Percentiles rank a stretch among this genome's conserved stretches.
Conservation (phyloP, 2,113 vertebrate genomes). For the Python bivittatus region DNA sequence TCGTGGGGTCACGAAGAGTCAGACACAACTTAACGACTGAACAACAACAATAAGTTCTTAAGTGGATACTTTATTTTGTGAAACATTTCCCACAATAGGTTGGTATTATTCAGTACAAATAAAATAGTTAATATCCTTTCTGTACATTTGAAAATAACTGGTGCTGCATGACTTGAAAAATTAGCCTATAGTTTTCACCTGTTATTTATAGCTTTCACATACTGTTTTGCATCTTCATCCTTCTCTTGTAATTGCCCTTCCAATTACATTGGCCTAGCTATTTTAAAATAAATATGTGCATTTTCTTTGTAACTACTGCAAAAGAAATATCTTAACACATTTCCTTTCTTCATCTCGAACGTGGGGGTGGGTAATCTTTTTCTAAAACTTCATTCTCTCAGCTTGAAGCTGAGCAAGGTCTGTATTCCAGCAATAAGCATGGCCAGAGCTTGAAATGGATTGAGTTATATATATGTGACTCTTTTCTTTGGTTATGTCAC, state of each 20-base stretch:
- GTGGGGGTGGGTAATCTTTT: not conserved
- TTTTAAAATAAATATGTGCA: not conserved
- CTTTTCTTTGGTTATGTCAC: not conserved
- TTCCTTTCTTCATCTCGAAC: not conserved
- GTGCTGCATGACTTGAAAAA: not conserved
- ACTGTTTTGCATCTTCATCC: not conserved
- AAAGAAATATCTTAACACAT: not conserved
- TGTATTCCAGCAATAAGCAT: not conserved
- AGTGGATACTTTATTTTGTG: not conserved
- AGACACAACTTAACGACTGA: no score
- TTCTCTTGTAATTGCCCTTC: not conserved
- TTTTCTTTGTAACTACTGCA: not conserved
- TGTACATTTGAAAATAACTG: not conserved
- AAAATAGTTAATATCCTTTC: not conserved
- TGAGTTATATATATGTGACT: not conserved
- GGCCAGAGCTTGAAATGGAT: not conserved
- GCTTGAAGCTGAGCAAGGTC: not conserved
- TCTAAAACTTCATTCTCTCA: not conserved
- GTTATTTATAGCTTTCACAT: not conserved
- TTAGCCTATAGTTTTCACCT: not conserved
- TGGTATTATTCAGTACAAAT: constrained; percentile 5
- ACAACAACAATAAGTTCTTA: constrained; percentile 20
- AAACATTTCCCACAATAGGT: not conserved
- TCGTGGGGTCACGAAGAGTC: no score
- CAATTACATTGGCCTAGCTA: not conserved